Conservation (phyloP, 2,113 vertebrate genomes). For the Oreotrochilus melanogaster region DNA sequence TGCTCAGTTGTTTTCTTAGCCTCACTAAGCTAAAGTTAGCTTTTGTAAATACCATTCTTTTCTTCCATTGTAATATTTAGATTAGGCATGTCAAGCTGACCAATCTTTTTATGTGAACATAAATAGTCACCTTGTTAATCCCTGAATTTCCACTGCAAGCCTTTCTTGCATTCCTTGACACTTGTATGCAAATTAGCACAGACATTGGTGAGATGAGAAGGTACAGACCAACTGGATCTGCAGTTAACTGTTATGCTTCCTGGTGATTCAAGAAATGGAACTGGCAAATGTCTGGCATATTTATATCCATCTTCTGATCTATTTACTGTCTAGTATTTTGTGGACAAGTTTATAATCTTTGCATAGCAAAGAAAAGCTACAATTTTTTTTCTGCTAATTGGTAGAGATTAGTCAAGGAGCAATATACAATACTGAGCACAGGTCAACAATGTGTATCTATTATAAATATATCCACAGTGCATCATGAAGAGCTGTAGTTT, state of each 20-base stretch:
- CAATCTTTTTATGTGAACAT: background rate
- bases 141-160: background rate
- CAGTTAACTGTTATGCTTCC: background rate
- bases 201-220: background rate
- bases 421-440: background rate
- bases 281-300: background rate
- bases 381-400: background rate
- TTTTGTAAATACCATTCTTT: conserved; percentile 13
- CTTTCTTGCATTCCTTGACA: background rate
- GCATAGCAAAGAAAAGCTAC: background rate
- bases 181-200: background rate
- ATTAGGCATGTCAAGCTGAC: background rate
- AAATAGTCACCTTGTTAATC: background rate
- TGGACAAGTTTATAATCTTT: background rate
- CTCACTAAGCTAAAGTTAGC: background rate
- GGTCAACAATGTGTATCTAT: background rate
- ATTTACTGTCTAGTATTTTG: background rate
- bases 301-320: background rate
- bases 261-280: background rate
- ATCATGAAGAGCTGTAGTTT: background rate
- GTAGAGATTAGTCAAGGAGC: background rate
- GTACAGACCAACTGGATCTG: background rate
- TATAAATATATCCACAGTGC: background rate
- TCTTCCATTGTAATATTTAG: background rate
- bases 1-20: background rate